phyloP scores from a whole-genome alignment of 2,113 vertebrate species.

The Egretta garzetta region DNA sequence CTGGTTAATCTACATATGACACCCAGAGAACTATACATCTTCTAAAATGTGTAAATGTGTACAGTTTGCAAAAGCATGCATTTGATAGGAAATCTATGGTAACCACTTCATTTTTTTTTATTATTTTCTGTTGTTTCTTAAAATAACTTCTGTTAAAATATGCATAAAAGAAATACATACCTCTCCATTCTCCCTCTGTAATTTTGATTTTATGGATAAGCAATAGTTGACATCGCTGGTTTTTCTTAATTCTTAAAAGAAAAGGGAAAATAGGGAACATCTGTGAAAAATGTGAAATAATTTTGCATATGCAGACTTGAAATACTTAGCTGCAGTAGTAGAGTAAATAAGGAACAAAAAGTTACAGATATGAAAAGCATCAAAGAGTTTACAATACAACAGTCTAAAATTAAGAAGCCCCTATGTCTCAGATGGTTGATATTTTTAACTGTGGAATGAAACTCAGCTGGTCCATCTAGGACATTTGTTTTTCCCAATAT shows the following conservation, averaged over 20 bases:
- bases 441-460: not conserved
- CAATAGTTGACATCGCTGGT: slow-evolving; percentile 86
- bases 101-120: not conserved
- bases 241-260: slow-evolving; percentile 83
- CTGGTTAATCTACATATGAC: not conserved
- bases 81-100: not conserved
- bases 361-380: not conserved
- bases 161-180: slow-evolving; percentile 64
- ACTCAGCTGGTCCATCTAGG: not conserved
- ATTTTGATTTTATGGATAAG: slow-evolving; percentile 87
- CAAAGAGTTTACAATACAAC: not conserved
- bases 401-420: not conserved
- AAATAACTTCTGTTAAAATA: not conserved
- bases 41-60: not conserved
- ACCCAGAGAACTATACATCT: not conserved
- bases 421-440: not conserved
- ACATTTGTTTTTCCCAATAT: not conserved
- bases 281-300: not conserved
- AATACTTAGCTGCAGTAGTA: not conserved
- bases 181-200: slow-evolving; percentile 87
- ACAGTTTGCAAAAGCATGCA: not conserved
- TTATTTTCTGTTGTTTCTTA: not conserved
- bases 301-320: not conserved
- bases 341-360: not conserved
- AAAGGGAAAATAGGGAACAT: not conserved